Evolutionary conservation across 2,888 invertebrate genomes (phyloP), one percentile per base, ranked within the genome.

Genomic region (Nysson spinosus): DNA sequence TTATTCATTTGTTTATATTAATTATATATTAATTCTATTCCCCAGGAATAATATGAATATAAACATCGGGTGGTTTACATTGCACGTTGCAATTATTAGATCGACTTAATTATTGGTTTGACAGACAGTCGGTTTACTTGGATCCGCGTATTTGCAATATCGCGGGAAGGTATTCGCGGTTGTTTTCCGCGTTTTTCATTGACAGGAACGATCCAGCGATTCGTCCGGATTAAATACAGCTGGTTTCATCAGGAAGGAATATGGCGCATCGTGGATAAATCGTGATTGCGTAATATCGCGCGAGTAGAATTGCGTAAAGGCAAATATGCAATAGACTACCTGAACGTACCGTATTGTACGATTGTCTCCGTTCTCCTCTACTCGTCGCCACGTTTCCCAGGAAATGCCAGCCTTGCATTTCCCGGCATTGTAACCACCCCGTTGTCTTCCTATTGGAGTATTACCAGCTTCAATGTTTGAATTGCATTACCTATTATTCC

Each of bases 401-500:
- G 78, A 84, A 84, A 82, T 81, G 82, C 83, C 77, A 78, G 81
- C 75, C 81, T 82, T 82, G 84, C 83, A 83, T 83, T 85, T 85
- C 78, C 80, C 79, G 77, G 75, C 74, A 83, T 83, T 83, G 82
- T 81, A 75, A 75, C 76, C 76, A 71, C 65, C 76, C 76, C 68
- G 75, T 74, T 70, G 69, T 69, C 74, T 77, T 77, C 80, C n/a
- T n/a, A n/a, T n/a, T n/a, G 77, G 69, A 73, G 79, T 84, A 84
- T 83, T 83, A 84, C 82, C 83, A 81, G 80, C 80, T 79, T 79
- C 79, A 72, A 76, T 81, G 80, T 83, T 85, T 83, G 82, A 85
- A 85, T 85, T 83, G 84, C 81, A 85, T 85, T 85, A 85, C 82
- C 83, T 82, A 85, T 84, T 82, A 83, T 83, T 84, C 83, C 85